phyloP scores from a whole-genome alignment of 2,888 invertebrate species.

The Dicyrtoma fusca region DNA sequence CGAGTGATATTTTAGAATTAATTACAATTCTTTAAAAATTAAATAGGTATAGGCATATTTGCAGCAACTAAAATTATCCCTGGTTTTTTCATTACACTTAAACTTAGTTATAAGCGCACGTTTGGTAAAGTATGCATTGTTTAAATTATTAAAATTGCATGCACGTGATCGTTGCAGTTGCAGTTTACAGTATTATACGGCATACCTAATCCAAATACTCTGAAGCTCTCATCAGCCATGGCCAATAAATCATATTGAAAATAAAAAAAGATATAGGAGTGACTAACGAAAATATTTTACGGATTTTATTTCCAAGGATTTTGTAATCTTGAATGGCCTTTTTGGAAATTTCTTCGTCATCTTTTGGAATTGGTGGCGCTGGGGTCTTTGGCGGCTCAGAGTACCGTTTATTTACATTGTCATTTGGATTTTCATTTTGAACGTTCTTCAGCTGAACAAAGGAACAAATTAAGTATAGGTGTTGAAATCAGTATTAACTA shows the following conservation, averaged over 20 bases:
- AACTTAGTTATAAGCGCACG: too few species aligned
- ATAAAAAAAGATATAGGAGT: slow-evolving; percentile 26
- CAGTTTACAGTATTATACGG: too few species aligned
- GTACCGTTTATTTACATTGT: background rate
- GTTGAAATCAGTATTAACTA: background rate
- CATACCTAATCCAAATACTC: slow-evolving; percentile 2
- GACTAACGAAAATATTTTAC: background rate
- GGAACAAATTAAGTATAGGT: background rate
- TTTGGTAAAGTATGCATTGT: too few species aligned
- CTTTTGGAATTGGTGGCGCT: background rate
- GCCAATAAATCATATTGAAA: slow-evolving; percentile 37
- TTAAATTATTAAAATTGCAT: too few species aligned
- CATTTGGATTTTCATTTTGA: background rate
- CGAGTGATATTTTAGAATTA: too few species aligned
- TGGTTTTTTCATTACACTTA: too few species aligned
- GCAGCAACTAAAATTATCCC: too few species aligned
- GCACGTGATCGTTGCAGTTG: too few species aligned
- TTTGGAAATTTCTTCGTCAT: background rate
- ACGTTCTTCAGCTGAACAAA: background rate
- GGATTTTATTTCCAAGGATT: slow-evolving; percentile 16
- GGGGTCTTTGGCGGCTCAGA: background rate
- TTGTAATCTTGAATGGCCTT: slow-evolving; percentile 14
- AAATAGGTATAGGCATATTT: too few species aligned
- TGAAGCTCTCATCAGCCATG: slow-evolving; percentile 21
- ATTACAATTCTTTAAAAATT: too few species aligned